A percentile compares a stretch with the other conserved stretches of the same genome.
These are phyloP conservation scores for Parazoanthus swiftii DNA, from an alignment of 92 coral and sea anemone genomes.

Conservation along the genomic window DNA sequence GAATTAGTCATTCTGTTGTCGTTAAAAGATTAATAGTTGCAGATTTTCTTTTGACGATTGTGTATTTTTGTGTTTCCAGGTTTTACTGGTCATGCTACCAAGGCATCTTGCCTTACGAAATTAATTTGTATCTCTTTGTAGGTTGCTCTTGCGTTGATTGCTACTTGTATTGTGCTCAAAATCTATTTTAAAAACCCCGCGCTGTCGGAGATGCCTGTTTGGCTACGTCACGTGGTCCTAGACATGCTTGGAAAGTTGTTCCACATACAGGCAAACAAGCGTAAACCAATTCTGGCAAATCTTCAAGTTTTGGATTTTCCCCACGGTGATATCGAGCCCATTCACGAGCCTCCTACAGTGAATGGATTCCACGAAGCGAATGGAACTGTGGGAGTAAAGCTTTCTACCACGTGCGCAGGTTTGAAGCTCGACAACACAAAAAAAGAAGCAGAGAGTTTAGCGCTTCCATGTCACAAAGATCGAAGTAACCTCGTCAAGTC, in stretches of 20 bases:
- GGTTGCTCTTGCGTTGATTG: slow-evolving; percentile 83
- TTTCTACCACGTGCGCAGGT: not conserved
- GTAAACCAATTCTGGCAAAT: slow-evolving; percentile 25
- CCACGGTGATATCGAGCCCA: not conserved
- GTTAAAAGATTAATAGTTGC: not conserved
- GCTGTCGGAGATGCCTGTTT: slow-evolving; percentile 74
- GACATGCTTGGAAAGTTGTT: slow-evolving; percentile 70
- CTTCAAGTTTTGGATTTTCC: not conserved
- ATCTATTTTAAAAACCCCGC: slow-evolving; percentile 80
- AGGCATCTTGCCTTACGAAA: too few species aligned
- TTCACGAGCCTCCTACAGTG: not conserved
- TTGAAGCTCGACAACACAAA: not conserved
- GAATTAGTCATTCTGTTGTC: not conserved
- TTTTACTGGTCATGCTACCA: not conserved
- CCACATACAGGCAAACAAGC: slow-evolving; percentile 45
- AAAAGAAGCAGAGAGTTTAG: not conserved
- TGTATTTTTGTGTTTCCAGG: not conserved
- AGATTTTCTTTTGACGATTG: not conserved
- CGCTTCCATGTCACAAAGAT: not conserved
- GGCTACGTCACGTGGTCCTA: slow-evolving; percentile 73
- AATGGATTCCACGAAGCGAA: slow-evolving; percentile 5
- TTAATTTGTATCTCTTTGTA: not conserved
- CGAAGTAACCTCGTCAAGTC: slow-evolving; percentile 28
- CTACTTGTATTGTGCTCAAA: slow-evolving; percentile 77
- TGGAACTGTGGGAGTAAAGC: not conserved